Conservation (phyloP, 1,140 invertebrate species). For the Trichonephila clavata region DNA sequence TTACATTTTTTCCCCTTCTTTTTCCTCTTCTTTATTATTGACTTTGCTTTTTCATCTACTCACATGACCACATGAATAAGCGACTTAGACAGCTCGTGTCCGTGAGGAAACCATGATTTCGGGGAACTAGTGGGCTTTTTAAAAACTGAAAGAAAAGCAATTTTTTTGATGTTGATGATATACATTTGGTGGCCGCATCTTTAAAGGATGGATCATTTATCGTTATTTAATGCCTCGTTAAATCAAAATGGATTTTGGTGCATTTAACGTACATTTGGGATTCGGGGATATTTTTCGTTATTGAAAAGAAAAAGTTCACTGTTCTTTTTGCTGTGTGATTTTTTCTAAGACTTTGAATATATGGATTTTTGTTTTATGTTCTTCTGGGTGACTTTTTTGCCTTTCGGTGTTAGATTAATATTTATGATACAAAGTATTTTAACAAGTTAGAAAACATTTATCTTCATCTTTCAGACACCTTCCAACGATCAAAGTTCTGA, state of each 20-base stretch:
- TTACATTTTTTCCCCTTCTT: background rate
- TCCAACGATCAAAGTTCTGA: background rate
- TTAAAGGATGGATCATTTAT: conserved; percentile 34
- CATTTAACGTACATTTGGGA: background rate
- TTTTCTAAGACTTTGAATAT: background rate
- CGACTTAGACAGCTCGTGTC: conserved; percentile 42
- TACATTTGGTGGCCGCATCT: conserved; percentile 10
- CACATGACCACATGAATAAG: conserved; percentile 64
- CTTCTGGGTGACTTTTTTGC: background rate
- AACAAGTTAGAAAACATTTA: background rate
- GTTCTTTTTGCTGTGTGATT: background rate
- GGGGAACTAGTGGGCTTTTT: background rate
- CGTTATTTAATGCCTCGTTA: conserved; percentile 33
- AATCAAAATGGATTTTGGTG: conserved; percentile 27
- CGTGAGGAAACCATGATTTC: conserved; percentile 34
- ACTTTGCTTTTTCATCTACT: conserved; percentile 50
- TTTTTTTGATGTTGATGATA: conserved; percentile 23
- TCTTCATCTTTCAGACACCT: background rate
- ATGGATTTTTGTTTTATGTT: background rate
- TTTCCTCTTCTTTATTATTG: conserved; percentile 5
- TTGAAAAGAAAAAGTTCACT: background rate
- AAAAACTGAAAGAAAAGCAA: conserved; percentile 38
- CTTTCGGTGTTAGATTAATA: background rate
- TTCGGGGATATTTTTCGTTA: conserved; percentile 12
- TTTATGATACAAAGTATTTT: conserved; percentile 9